A percentile compares a stretch with the other conserved stretches of the same genome.
These are phyloP conservation scores for Diorhabda sublineata DNA, from an alignment of 1,140 invertebrate genomes.

Conservation along the genomic window DNA sequence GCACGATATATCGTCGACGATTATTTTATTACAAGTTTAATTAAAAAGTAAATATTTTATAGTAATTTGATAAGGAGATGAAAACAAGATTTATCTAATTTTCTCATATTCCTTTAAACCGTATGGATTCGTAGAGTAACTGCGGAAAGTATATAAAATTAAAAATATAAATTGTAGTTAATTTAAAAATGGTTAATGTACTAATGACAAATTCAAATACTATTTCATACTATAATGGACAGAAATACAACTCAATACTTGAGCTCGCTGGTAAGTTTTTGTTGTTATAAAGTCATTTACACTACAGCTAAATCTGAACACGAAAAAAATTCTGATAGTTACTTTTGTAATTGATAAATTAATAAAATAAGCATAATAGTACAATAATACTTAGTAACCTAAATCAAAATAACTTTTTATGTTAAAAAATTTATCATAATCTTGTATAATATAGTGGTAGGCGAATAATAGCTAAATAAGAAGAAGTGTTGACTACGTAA, in stretches of 20 bases:
- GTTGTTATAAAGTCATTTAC: background rate
- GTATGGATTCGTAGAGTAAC: background rate
- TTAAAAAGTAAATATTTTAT: background rate
- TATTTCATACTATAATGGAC: conserved; percentile 21
- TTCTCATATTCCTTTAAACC: background rate
- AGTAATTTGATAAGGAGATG: background rate
- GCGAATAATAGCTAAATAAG: too few species aligned
- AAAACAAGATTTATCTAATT: background rate
- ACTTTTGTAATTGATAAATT: too few species aligned
- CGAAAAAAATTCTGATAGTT: too few species aligned
- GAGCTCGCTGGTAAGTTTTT: conserved; percentile 8
- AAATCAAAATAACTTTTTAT: too few species aligned
- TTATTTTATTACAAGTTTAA: background rate
- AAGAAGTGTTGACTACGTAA: too few species aligned
- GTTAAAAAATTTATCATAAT: too few species aligned
- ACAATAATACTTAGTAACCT: too few species aligned
- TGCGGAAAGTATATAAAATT: background rate
- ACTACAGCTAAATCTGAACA: too few species aligned
- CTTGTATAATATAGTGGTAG: too few species aligned
- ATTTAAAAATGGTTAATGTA: background rate
- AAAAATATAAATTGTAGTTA: background rate
- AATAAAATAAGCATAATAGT: too few species aligned
- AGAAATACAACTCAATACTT: conserved; percentile 16
- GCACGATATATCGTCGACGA: too few species aligned
- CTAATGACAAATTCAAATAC: conserved; percentile 27